Evolutionary conservation across 2,888 invertebrate species (phyloP).

Genomic region (Epinotia ramella): DNA sequence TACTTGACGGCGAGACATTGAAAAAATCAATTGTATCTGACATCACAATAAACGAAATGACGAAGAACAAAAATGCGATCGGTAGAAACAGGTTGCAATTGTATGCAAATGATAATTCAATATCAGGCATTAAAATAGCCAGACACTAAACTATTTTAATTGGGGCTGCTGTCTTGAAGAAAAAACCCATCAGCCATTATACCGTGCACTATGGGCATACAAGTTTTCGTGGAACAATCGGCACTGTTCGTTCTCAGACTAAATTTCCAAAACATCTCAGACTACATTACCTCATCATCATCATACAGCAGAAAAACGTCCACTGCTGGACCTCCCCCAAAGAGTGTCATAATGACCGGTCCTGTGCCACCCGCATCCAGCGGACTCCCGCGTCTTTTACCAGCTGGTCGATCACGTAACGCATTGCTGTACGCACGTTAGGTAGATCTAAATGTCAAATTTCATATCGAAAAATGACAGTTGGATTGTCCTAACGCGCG

Average conservation of each 20-base stretch:
- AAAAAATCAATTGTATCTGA: conserved; percentile 18
- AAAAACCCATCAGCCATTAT: not conserved
- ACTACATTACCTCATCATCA: too few relatives aligned
- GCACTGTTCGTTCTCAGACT: not conserved
- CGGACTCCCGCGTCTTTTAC: too few relatives aligned
- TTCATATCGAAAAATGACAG: too few relatives aligned
- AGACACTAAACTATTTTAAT: conserved; percentile 11
- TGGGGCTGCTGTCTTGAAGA: not conserved
- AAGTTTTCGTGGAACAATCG: not conserved
- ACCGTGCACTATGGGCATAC: not conserved
- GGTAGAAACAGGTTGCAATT: conserved; percentile 15
- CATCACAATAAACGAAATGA: conserved; percentile 13
- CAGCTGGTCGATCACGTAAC: too few relatives aligned
- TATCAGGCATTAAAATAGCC: conserved; percentile 18
- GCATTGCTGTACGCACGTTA: too few relatives aligned
- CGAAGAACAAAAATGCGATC: not conserved
- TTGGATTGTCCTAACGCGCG: too few relatives aligned
- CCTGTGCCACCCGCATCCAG: too few relatives aligned
- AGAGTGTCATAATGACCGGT: too few relatives aligned
- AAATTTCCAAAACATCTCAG: not conserved
- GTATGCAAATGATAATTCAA: conserved; percentile 18
- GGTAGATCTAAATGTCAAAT: too few relatives aligned
- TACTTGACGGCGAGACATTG: not conserved
- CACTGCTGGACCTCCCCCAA: too few relatives aligned
- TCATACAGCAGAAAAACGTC: too few relatives aligned